A percentile compares a stretch with the other conserved stretches of the same genome.
phyloP scores from a whole-genome alignment of 2,888 invertebrate species.

The Himalopsyche tibetana region DNA sequence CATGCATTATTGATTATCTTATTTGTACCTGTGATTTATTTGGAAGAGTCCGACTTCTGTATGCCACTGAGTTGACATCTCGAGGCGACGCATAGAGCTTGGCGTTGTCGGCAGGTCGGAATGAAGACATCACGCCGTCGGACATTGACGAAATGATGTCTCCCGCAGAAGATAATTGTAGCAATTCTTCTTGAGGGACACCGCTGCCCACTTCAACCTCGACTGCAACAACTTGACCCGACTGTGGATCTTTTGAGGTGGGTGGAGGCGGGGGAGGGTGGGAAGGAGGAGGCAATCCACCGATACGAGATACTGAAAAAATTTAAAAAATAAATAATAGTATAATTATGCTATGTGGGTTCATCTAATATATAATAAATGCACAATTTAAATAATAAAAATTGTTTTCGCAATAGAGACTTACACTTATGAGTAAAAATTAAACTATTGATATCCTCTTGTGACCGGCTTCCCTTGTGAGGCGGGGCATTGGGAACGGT shows the following conservation, averaged over 20 bases:
- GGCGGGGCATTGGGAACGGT: slow-evolving; percentile 64
- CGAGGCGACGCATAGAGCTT: slow-evolving; percentile 93
- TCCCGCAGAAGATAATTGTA: slow-evolving; percentile 63
- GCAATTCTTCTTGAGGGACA: slow-evolving; percentile 38
- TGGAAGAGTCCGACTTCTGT: slow-evolving; percentile 77
- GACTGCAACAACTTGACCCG: slow-evolving; percentile 84
- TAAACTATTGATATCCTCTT: slow-evolving; percentile 78
- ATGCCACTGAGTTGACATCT: slow-evolving; percentile 86
- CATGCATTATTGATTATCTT: not conserved
- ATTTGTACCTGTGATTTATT: slow-evolving; percentile 68
- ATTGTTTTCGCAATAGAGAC: not conserved
- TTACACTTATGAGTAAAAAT: slow-evolving; percentile 59
- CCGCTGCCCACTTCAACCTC: slow-evolving; percentile 72
- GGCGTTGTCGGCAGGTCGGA: slow-evolving; percentile 90
- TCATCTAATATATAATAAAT: too few species aligned
- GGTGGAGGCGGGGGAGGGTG: slow-evolving; percentile 90
- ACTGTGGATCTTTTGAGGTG: slow-evolving; percentile 67
- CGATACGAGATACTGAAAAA: slow-evolving; percentile 68
- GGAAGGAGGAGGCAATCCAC: slow-evolving; percentile 85
- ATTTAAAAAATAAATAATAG: not conserved
- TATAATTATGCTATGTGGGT: not conserved
- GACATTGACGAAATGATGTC: slow-evolving; percentile 71
- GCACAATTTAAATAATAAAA: too few species aligned
- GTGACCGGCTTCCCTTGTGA: slow-evolving; percentile 80
- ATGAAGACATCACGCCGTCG: slow-evolving; percentile 86